Conservation (phyloP, 2,113 vertebrate species). For the Aepyceros melampus region DNA sequence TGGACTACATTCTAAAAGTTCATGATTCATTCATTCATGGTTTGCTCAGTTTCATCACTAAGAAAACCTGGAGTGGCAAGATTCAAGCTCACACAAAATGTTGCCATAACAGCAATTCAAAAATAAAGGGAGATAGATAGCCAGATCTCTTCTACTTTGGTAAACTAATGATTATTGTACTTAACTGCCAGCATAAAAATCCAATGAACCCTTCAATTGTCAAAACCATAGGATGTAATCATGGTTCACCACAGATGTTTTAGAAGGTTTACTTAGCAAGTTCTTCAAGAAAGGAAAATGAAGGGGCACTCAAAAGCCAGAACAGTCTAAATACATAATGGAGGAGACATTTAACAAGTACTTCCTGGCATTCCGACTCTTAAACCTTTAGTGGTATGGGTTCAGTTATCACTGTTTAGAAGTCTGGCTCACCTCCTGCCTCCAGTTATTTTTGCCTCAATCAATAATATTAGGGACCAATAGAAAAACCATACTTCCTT, state of each 20-base stretch:
- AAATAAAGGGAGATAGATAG: neutral
- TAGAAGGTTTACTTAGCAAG: conserved; percentile 18
- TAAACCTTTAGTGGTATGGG: neutral
- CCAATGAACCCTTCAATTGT: neutral
- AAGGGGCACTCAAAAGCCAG: neutral
- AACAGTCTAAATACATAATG: conserved; percentile 6
- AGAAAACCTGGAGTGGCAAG: neutral
- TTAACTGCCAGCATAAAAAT: conserved; percentile 37
- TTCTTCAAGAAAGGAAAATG: conserved; percentile 1
- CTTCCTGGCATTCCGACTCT: neutral
- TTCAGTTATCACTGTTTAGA: neutral
- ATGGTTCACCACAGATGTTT: neutral
- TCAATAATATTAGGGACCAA: neutral
- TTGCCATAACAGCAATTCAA: neutral
- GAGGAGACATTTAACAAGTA: conserved; percentile 25
- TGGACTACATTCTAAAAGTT: neutral
- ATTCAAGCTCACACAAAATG: neutral
- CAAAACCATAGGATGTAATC: neutral
- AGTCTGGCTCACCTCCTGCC: neutral
- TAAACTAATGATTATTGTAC: conserved; percentile 3
- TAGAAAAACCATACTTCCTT: neutral
- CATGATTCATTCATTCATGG: neutral
- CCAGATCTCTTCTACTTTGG: neutral
- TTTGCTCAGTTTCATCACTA: neutral
- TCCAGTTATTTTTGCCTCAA: neutral